Percentiles rank a stretch among this genome's conserved stretches.
Conservation (phyloP, 2,797 vertebrate species). For the Thripadectes ignobilis region DNA sequence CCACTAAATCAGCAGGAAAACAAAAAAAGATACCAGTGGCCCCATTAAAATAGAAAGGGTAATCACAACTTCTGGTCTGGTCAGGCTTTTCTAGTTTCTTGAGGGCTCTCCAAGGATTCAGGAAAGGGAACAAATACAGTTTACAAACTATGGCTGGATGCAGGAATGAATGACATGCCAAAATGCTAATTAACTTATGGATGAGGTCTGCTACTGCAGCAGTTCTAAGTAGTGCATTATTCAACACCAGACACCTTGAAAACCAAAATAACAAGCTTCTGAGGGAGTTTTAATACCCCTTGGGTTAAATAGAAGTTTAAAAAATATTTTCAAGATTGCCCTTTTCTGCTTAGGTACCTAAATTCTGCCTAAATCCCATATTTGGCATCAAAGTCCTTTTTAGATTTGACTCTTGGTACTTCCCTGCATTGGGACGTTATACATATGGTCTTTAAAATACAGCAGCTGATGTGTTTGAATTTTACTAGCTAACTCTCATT, state of each 20-base stretch:
- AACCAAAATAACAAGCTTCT: conserved; percentile 37
- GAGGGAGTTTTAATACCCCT: not conserved
- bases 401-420: not conserved
- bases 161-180: not conserved
- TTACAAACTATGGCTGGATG: not conserved
- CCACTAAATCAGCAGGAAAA: not conserved
- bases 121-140: not conserved
- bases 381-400: not conserved
- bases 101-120: not conserved
- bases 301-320: not conserved
- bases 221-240: not conserved
- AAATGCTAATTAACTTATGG: conserved; percentile 3
- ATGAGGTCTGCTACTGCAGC: not conserved
- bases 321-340: not conserved
- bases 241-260: not conserved
- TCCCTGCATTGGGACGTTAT: not conserved
- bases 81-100: not conserved
- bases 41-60: not conserved
- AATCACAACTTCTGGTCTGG: not conserved
- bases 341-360: conserved; percentile 2
- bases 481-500: not conserved
- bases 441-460: not conserved
- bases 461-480: conserved; percentile 1
- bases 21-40: not conserved
- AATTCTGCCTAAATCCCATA: not conserved